Base-by-base conservation (phyloP, 2,888 invertebrate species). In the Ophion obscuratus region DNA sequence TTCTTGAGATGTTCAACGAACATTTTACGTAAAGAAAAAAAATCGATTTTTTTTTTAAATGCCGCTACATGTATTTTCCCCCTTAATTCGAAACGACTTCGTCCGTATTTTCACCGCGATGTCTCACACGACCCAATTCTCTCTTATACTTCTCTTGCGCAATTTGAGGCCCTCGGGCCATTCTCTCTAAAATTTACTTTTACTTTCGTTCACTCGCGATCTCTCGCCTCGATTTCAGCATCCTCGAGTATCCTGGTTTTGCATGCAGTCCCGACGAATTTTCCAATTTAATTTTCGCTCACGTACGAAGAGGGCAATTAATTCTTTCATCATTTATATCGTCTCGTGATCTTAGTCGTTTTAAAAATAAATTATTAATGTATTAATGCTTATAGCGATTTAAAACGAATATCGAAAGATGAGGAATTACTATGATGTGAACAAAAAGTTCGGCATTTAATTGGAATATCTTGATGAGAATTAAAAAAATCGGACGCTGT, bases 181-280 rank as follows among this genome's bases (percentile, higher is more conserved):
- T 80, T 75, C 57, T 62, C 74, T 74, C 81, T 68, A 74, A 68
- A 62, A 64, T 57, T 76, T 75, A 84, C 84, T 80, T 84, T 84
- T 84, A 84, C 84, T 81, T 81, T 81, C 61, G 64, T 47, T 47
- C 64, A 57, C n/a, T 47, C 70, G 14, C 17, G 64, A 80, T 80
- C 59, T 76, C 75, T 66, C 31, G 44, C 7, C 14, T 53, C 31
- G 20, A 9, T 53, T 71, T 64, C 31, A 17, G 53, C 24, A 64
- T 64, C 75, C 44, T 47, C 62, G 27, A 75, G 5, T 24, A 47
- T 73, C 57, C 70, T 53, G 27, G 9, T 17, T 70, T 14, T 1
- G 9, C 14, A 47, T 47, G 14, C 27, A 31, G 36, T 36, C 20
- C 7, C 10, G 10, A 24, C 6, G 20, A 20, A 10, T 61, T 61